A percentile compares a stretch with the other conserved stretches of the same genome.
phyloP scores from a whole-genome alignment of 2,797 vertebrate species.

The Melanotaenia trifasciata region DNA sequence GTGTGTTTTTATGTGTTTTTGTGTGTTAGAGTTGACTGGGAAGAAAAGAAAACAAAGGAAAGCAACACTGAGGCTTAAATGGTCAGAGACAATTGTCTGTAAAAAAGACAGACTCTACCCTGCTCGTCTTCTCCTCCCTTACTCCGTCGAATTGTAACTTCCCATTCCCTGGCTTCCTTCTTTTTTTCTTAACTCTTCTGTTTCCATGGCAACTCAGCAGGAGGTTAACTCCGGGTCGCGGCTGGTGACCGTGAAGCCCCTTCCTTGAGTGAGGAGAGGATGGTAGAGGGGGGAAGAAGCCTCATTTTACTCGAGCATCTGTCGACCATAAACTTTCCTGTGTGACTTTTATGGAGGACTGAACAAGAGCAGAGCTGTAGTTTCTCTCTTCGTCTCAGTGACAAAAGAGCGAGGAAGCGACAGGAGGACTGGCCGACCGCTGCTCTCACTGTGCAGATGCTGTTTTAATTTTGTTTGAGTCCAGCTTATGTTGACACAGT shows the following conservation, averaged over 20 bases:
- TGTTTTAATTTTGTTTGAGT: constrained; percentile 48
- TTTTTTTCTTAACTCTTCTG: constrained; percentile 74
- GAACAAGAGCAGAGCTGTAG: constrained; percentile 75
- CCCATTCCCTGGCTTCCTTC: constrained; percentile 74
- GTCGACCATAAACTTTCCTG: constrained; percentile 81
- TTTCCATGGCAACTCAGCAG: constrained; percentile 75
- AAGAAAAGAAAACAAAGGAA: constrained; percentile 55
- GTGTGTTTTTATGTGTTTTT: constrained; percentile 1
- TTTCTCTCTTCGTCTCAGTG: constrained; percentile 48
- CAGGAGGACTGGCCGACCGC: constrained; percentile 69
- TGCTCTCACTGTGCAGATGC: constrained; percentile 68
- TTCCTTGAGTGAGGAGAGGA: constrained; percentile 56
- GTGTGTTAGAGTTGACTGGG: constrained; percentile 27
- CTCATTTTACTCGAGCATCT: constrained; percentile 83
- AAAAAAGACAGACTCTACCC: constrained; percentile 41
- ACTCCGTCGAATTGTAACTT: constrained; percentile 70
- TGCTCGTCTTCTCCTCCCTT: constrained; percentile 51
- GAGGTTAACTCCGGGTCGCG: constrained; percentile 82
- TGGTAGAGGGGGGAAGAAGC: constrained; percentile 42
- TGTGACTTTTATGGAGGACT: constrained; percentile 82
- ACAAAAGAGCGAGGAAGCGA: constrained; percentile 75
- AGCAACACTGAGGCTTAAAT: constrained; percentile 34
- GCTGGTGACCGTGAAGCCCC: constrained; percentile 64
- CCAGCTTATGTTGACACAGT: constrained; percentile 32
- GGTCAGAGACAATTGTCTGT: constrained; percentile 51